A percentile compares a stretch with the other conserved stretches of the same genome.
These are phyloP conservation scores for Rhamnusium bicolor DNA, from an alignment of 2,888 invertebrate species.

Conservation along the genomic window DNA sequence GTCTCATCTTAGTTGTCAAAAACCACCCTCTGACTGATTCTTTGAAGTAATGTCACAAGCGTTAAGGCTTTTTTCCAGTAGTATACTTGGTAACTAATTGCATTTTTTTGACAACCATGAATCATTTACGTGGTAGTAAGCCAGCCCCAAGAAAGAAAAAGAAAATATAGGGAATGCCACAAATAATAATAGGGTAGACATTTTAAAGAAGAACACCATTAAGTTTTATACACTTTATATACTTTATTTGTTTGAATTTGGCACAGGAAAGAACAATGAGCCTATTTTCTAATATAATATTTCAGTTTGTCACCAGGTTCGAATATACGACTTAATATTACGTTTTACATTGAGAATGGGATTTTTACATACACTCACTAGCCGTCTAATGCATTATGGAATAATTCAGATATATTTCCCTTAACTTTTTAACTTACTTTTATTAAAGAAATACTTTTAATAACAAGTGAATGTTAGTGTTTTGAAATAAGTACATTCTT, in stretches of 20 bases:
- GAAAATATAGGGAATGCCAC: no score
- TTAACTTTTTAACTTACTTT: slow-evolving; percentile 6
- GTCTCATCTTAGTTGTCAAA: no score
- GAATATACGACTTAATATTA: slow-evolving; percentile 66
- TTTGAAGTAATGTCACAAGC: no score
- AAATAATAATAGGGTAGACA: neutral
- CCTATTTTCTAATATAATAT: slow-evolving; percentile 68
- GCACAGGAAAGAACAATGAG: slow-evolving; percentile 72
- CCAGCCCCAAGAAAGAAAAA: no score
- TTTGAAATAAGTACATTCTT: neutral
- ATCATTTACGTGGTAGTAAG: no score
- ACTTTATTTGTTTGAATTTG: slow-evolving; percentile 70
- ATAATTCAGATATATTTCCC: slow-evolving; percentile 66
- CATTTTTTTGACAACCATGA: no score
- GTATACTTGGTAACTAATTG: no score
- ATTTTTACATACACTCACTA: slow-evolving; percentile 70
- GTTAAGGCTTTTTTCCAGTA: no score
- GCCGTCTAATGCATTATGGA: slow-evolving; percentile 69
- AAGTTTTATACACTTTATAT: slow-evolving; percentile 59
- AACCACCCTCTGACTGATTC: no score
- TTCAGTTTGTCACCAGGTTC: slow-evolving; percentile 65
- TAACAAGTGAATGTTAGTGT: neutral
- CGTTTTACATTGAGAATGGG: slow-evolving; percentile 68
- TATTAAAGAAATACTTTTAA: neutral
- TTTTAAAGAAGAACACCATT: neutral